Evolutionary conservation across 1,140 invertebrate genomes (phyloP), one percentile per base, ranked within the genome.

Genomic region (Physella acuta): DNA sequence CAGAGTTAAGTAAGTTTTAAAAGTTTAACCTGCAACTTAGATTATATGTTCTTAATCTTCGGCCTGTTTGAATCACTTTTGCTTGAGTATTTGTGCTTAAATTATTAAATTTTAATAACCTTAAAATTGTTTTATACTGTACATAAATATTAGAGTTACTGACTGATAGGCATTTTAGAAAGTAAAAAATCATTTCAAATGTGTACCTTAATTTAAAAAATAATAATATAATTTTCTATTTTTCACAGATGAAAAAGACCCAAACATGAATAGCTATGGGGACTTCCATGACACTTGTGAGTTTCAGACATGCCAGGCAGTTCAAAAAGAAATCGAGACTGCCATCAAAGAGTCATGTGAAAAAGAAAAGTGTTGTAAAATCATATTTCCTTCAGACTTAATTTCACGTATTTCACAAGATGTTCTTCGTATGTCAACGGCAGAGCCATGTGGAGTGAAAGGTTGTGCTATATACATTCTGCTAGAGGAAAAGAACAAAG

Each of bases 391-490:
- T 2, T 24, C 55, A 49, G 39, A 59, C 24, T 36, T 68, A 3
- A 3, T 60, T n/a, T 58, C 56, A 33, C 55, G 39, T 20, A 34
- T 68, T 14, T 31, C 66, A 20, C 36, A 60, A 16, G 66, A 68
- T n/a, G 24, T 68, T 44, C 24, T 68, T 3, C 24, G 36, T 4
- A 68, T 68, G 66, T 68, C 66, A 20, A 17, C 49, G 1, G 34
- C 66, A n/a, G 66, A 68, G 39, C 66, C 66, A 0, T 68, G 66
- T 55, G 66, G 66, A 0, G 37, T 68, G 8, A 34, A 20, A 1
- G 66, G 66, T 20, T 60, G 66, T 33, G 56, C 28, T 0, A 59
- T 68, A 5, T 36, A 59, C 56, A 28, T 68, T 28, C 33, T 24
- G n/a, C 37, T 68, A 1, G 11, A 44, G 30, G 66, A 60, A 16